Evolutionary conservation across 2,888 invertebrate genomes (phyloP), one percentile per base, ranked within the genome.

Genomic region (Luperina nickerlii): DNA sequence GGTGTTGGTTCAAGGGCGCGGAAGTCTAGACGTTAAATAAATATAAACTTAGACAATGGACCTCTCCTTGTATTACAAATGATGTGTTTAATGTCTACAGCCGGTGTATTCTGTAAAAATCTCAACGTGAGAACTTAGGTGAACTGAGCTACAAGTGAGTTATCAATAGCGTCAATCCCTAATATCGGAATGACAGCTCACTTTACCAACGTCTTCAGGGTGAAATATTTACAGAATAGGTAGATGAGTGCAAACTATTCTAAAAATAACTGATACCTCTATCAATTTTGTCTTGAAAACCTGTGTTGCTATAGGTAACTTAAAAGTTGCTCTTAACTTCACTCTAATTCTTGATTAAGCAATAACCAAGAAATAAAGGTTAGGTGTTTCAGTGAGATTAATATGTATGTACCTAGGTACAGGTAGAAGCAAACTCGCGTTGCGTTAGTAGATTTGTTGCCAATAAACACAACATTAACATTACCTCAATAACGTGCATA

Each of bases 1-100:
- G 75, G 57, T 81, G 71, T 20, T 54, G 20, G 13, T 67, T 63
- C 75, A 65, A 76, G 62, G 76, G 20, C 27, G 20, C 60, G 13
- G 62, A 20, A n/a, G 48, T 79, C 38, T 45, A 42, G 0, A 51
- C 38, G 38, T 38, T 65, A 9, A 32, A 32, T 20, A 63, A 62
- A 32, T 62, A 32, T 32, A 9, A 32, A 32, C 63, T 63, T 32
- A 20, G 15, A 51, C 27, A 24, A 32, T 51, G 32, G 15, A 70
- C 5, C 15, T 32, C 32, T 32, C 18, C 32, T 63, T 32, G 32
- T 63, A 20, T 32, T 63, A 63, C 20, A 9, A 63, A 63, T 32
- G 2, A 63, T 32, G 18, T 32, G 7, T 32, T 63, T 8, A 8
- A 32, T 32, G 18, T 63, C 8, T 32, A 32, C 57, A 57, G n/a